phyloP scores from a whole-genome alignment of 1,140 invertebrate species.

The Caenorhabditis remanei region DNA sequence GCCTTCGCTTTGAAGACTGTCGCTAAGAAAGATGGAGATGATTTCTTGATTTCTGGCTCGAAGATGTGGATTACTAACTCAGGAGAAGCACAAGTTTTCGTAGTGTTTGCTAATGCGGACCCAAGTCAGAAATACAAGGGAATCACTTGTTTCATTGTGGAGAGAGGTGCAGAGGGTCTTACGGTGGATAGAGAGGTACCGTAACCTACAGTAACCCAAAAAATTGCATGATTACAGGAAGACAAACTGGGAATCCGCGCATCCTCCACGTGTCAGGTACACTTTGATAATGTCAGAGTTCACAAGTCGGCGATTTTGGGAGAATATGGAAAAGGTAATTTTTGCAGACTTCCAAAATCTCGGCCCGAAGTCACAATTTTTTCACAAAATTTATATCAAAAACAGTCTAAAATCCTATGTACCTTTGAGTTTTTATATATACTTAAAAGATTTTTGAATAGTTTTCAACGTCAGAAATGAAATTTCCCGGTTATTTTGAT shows the following conservation, averaged over 20 bases:
- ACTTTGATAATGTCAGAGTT: slow-evolving; percentile 92
- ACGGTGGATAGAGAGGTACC: slow-evolving; percentile 82
- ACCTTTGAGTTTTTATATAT: too few species aligned
- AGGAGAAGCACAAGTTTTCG: slow-evolving; percentile 85
- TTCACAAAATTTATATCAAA: too few species aligned
- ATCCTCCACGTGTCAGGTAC: slow-evolving; percentile 87
- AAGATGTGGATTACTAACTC: slow-evolving; percentile 93
- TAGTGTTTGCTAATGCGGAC: slow-evolving; percentile 90
- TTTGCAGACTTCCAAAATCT: slow-evolving; percentile 52
- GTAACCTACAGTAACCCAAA: not conserved
- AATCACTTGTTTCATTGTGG: slow-evolving; percentile 83
- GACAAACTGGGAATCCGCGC: slow-evolving; percentile 92
- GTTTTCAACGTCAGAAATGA: too few species aligned
- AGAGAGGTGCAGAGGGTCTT: slow-evolving; percentile 79
- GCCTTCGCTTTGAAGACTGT: slow-evolving; percentile 80
- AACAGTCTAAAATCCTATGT: slow-evolving; percentile 68
- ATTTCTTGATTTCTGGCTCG: slow-evolving; percentile 80
- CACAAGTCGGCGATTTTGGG: slow-evolving; percentile 76
- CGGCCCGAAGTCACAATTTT: not conserved
- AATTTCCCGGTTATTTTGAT: not conserved
- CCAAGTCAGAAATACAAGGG: slow-evolving; percentile 82
- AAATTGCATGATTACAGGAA: slow-evolving; percentile 19
- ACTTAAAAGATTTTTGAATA: too few species aligned
- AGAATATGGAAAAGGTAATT: slow-evolving; percentile 71
- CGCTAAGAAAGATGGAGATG: slow-evolving; percentile 79